Evolutionary conservation across 2,797 vertebrate species (phyloP).

Genomic region (Syndactyla subalaris): DNA sequence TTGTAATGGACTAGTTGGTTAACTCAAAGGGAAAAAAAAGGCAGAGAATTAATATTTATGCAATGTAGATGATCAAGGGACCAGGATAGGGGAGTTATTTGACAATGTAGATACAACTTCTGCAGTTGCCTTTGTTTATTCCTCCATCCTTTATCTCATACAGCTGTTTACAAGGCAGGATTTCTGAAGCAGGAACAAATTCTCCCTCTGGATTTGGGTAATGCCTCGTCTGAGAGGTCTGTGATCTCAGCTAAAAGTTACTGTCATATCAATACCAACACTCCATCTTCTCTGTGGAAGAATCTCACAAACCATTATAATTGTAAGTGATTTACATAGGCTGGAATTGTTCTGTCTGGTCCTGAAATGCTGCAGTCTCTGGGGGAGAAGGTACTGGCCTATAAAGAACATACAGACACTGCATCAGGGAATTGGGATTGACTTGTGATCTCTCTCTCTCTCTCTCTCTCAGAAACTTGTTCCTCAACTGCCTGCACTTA

Average conservation of each 20-base stretch:
- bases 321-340: slow-evolving; percentile 15
- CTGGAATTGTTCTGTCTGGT: neutral
- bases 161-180: neutral
- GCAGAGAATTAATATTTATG: neutral
- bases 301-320: neutral
- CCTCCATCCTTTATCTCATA: neutral
- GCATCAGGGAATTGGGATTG: slow-evolving; percentile 36
- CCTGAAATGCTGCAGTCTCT: slow-evolving; percentile 14
- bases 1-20: neutral
- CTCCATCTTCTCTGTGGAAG: neutral
- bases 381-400: neutral
- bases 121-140: neutral
- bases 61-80: neutral
- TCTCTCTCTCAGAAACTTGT: slow-evolving; percentile 2
- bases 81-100: neutral
- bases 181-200: slow-evolving; percentile 5
- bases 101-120: neutral
- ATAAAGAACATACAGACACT: slow-evolving; percentile 1
- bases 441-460: neutral
- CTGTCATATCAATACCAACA: neutral
- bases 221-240: neutral
- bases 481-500: slow-evolving; percentile 59
- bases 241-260: slow-evolving; percentile 20
- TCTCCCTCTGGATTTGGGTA: neutral
- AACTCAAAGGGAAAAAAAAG: neutral